Evolutionary conservation across 2,113 vertebrate genomes (phyloP).

Genomic region (Elanoides forficatus): DNA sequence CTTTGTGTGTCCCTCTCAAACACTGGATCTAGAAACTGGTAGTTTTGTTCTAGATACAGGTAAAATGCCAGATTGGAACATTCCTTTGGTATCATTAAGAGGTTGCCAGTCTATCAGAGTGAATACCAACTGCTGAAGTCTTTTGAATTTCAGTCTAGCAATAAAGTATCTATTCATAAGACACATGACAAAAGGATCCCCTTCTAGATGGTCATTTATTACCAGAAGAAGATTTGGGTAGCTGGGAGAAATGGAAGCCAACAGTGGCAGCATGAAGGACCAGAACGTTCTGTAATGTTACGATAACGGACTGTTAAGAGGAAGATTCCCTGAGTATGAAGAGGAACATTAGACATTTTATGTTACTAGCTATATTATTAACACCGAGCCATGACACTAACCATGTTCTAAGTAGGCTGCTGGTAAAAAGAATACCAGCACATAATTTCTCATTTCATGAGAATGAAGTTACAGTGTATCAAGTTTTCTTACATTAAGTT

Average conservation of each 20-base stretch:
- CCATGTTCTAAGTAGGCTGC: neutral
- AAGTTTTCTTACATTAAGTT: slow-evolving; percentile 83
- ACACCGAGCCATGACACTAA: neutral
- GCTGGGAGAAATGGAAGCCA: neutral
- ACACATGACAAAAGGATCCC: neutral
- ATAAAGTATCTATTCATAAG: neutral
- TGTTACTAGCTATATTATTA: neutral
- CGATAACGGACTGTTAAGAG: neutral
- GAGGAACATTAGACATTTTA: neutral
- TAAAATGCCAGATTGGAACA: neutral
- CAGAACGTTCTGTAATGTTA: neutral
- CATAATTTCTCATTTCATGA: neutral
- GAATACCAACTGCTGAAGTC: neutral
- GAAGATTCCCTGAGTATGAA: neutral
- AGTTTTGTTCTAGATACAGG: neutral
- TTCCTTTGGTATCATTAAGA: neutral
- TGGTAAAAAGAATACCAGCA: neutral
- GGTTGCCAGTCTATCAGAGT: too few relatives aligned
- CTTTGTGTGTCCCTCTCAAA: neutral
- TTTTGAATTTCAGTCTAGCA: neutral
- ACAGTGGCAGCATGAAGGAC: neutral
- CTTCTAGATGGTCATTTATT: neutral
- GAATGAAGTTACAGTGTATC: neutral
- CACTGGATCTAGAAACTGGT: neutral
- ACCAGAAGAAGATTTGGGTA: neutral